Evolutionary conservation across 2,113 vertebrate genomes (phyloP).

Genomic region (Geococcyx californianus): DNA sequence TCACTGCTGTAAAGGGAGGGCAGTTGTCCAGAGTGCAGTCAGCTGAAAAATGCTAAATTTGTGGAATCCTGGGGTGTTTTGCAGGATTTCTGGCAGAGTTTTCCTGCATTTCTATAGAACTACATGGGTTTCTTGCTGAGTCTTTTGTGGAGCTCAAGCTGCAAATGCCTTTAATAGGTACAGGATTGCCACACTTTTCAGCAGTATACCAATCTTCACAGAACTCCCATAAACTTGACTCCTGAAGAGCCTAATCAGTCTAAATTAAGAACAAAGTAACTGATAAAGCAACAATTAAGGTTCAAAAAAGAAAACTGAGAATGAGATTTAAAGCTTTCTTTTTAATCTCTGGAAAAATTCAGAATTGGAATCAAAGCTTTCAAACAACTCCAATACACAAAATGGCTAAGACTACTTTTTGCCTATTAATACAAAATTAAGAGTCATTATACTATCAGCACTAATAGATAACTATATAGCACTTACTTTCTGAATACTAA

Average conservation of each 20-base stretch:
- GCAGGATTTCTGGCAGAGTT: neutral
- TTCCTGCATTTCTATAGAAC: neutral
- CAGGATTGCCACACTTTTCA: neutral
- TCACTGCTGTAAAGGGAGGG: neutral
- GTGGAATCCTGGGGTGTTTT: neutral
- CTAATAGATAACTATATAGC: neutral
- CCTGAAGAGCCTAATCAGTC: neutral
- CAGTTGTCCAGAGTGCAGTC: neutral
- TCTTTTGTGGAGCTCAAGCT: neutral
- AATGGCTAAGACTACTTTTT: neutral
- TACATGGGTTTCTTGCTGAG: neutral
- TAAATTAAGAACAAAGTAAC: neutral
- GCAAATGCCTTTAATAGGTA: constrained; percentile 14
- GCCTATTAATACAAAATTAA: neutral
- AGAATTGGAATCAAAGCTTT: neutral
- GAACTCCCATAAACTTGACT: neutral
- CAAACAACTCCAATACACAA: neutral
- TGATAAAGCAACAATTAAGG: neutral
- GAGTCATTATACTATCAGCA: neutral
- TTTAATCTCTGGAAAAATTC: neutral
- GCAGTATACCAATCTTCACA: neutral
- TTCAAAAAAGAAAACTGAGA: neutral
- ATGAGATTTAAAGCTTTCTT: neutral
- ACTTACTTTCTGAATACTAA: neutral
- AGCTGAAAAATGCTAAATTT: constrained; percentile 24